A percentile compares a stretch with the other conserved stretches of the same genome.
These are phyloP conservation scores for Acipenser ruthenus DNA, from an alignment of 2,797 vertebrate species.

Conservation along the genomic window DNA sequence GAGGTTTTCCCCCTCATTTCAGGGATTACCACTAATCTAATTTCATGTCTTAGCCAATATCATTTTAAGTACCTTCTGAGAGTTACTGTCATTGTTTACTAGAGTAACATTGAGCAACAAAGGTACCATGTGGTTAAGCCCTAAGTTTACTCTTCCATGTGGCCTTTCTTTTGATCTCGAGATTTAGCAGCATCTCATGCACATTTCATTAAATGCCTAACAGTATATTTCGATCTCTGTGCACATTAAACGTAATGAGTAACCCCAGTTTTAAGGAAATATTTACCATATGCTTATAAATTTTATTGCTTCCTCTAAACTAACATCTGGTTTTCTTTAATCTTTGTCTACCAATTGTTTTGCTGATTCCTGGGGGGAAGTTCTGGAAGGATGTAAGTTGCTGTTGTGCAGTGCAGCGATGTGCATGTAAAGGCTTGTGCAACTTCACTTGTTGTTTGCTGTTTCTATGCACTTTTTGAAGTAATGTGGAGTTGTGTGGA, in stretches of 20 bases:
- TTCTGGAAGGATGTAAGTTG: conserved; percentile 94
- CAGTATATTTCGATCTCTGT: too few species aligned
- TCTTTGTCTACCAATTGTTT: conserved; percentile 65
- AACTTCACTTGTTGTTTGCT: conserved; percentile 27
- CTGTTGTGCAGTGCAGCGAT: conserved; percentile 27
- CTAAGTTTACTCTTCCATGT: too few species aligned
- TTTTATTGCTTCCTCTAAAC: conserved; percentile 47
- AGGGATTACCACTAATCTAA: too few species aligned
- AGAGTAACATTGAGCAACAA: too few species aligned
- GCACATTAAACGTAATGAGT: neutral
- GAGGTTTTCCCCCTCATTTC: too few species aligned
- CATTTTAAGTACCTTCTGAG: too few species aligned
- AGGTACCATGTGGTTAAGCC: too few species aligned
- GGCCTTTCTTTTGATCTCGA: too few species aligned
- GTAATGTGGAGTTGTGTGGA: conserved; percentile 34
- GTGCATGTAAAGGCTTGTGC: conserved; percentile 31
- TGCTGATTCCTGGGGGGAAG: conserved; percentile 76
- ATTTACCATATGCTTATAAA: neutral
- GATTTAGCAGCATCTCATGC: too few species aligned
- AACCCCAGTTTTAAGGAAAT: neutral
- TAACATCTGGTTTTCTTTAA: conserved; percentile 77
- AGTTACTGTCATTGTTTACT: too few species aligned
- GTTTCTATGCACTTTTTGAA: conserved; percentile 31
- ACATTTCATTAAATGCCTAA: too few species aligned
- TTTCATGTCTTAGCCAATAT: too few species aligned